Evolutionary conservation across 2,113 vertebrate genomes (phyloP), one percentile per base, ranked within the genome.

Genomic region (Ursus arctos): DNA sequence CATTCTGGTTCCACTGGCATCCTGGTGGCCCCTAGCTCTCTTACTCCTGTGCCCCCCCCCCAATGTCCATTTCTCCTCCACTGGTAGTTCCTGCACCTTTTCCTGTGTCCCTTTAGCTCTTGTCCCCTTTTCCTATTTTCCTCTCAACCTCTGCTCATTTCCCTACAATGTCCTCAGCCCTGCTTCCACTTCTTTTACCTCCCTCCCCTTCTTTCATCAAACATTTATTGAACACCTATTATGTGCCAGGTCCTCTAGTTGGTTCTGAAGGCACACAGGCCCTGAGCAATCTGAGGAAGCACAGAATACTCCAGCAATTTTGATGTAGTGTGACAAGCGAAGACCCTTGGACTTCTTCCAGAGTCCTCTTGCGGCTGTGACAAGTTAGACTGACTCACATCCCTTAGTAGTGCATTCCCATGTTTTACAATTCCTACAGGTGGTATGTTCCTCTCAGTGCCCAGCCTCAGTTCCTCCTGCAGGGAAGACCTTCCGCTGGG

Each of bases 301-400:
- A 71, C 14, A 12, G 51, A 88, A n/a, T 31, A 55, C 65, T 43
- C 6, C 1, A 81, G 12, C 36, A 65, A 85, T 79, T 77, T 14
- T 55, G 22, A 57, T 43, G 31, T 1, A 53, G 10, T 21, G 4
- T 51, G 51, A 63, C 61, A 53, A 43, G 21, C 21, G 43, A 57
- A 96, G n/a, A 12, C 40, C 72, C 40, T 71, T 24, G 33, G 8
- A 18, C 31, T 88, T 63, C n/a, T 76, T 79, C 43, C 79, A 21
- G 51, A 79, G 49, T 47, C 84, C 28, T 87, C 43, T 82, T 95
- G 88, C 22, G 82, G 26, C 83, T 47, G 15, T 40, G 74, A 89
- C 28, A 76, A 92, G 49, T 80, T 92, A n/a, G 57, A 92, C 76
- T 79, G 80, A 83, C n/a, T 94, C 63, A 81, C 21, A 57, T 67